A percentile compares a stretch with the other conserved stretches of the same genome.
Evolutionary conservation across 2,797 vertebrate genomes (phyloP).

Genomic region (Chaetophractus vellerosus): DNA sequence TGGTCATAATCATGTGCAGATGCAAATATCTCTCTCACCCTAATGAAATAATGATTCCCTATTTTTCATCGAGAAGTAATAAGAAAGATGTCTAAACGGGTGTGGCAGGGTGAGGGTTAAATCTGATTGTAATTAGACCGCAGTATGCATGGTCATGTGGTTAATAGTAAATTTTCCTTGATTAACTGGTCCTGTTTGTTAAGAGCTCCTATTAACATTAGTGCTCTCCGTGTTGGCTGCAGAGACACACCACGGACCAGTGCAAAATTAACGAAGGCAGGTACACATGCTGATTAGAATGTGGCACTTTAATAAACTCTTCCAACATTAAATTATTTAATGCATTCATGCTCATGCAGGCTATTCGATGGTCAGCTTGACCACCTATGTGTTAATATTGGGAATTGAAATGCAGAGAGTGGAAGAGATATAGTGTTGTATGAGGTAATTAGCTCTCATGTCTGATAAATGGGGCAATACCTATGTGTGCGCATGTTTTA

Average conservation of each 20-base stretch:
- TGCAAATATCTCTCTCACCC: slow-evolving; percentile 73
- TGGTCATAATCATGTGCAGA: slow-evolving; percentile 67
- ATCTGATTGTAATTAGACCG: slow-evolving; percentile 93
- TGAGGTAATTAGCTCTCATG: slow-evolving; percentile 98
- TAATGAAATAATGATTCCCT: slow-evolving; percentile 83
- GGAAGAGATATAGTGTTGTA: slow-evolving; percentile 95
- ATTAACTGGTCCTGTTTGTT: slow-evolving; percentile 99
- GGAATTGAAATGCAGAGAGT: slow-evolving; percentile 96
- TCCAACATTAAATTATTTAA: slow-evolving; percentile 98
- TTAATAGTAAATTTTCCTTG: slow-evolving; percentile 98
- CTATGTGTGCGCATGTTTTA: slow-evolving; percentile 99
- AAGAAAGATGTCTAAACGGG: slow-evolving; percentile 89
- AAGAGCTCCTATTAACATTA: slow-evolving; percentile 97
- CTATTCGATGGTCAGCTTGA: slow-evolving; percentile 95
- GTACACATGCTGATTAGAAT: slow-evolving; percentile 94
- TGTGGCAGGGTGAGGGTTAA: slow-evolving; percentile 91
- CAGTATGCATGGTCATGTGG: slow-evolving; percentile 94
- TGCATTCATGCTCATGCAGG: slow-evolving; percentile 99
- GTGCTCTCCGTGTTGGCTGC: slow-evolving; percentile 93
- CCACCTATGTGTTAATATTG: slow-evolving; percentile 98
- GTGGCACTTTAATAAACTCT: slow-evolving; percentile 97
- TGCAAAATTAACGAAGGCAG: slow-evolving; percentile 94
- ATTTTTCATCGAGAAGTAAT: slow-evolving; percentile 85
- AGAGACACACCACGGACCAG: slow-evolving; percentile 94
- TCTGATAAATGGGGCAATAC: slow-evolving; percentile 99